Percentiles rank a stretch among this genome's conserved stretches.
These are phyloP conservation scores for Trematocara zebra DNA, from an alignment of 2,113 vertebrate genomes.

Conservation along the genomic window DNA sequence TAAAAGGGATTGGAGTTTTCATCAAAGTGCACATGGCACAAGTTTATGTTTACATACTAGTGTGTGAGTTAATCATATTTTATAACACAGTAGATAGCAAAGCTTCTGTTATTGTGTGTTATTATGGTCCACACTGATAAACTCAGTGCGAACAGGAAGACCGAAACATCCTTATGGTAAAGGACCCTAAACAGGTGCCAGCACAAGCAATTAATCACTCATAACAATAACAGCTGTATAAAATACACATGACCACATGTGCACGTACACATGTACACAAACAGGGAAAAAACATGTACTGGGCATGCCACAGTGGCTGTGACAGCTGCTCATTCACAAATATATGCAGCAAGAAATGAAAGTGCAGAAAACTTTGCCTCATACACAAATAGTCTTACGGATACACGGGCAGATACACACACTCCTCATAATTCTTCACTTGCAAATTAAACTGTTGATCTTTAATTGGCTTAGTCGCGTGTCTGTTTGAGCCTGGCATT, in stretches of 20 bases:
- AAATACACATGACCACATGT: background rate
- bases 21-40: background rate
- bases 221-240: constrained; percentile 53
- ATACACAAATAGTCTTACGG: background rate
- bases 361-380: background rate
- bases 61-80: background rate
- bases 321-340: background rate
- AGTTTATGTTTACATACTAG: background rate
- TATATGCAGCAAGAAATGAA: background rate
- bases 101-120: background rate
- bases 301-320: background rate
- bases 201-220: background rate
- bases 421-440: background rate
- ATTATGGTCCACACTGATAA: constrained; percentile 6
- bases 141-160: constrained; percentile 6
- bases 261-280: background rate
- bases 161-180: constrained; percentile 14
- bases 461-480: constrained; percentile 45
- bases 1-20: background rate
- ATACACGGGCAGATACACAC: background rate
- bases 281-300: background rate
- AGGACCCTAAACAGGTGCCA: constrained; percentile 32
- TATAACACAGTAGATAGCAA: background rate
- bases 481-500: constrained; percentile 44
- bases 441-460: constrained; percentile 24